Percentiles rank a stretch among this genome's conserved stretches.
phyloP scores from a whole-genome alignment of 2,113 vertebrate genomes.

The Xyrauchen texanus region DNA sequence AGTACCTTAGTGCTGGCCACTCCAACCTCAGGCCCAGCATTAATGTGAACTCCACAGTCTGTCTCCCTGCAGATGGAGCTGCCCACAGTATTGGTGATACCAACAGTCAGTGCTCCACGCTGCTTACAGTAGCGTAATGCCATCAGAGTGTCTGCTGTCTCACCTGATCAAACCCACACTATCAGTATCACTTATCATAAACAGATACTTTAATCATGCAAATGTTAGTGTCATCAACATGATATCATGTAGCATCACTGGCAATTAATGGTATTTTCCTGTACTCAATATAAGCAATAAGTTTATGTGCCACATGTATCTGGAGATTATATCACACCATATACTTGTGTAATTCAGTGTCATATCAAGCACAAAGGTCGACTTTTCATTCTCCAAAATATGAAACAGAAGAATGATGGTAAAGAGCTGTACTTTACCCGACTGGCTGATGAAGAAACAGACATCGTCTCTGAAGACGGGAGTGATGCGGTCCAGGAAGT shows the following conservation, averaged over 20 bases:
- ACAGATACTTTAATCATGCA: no score
- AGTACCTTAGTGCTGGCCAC: slow-evolving; percentile 96
- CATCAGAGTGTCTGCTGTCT: slow-evolving; percentile 94
- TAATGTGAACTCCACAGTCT: slow-evolving; percentile 92
- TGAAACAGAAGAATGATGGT: neutral
- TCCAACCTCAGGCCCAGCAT: slow-evolving; percentile 93
- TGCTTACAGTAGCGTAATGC: slow-evolving; percentile 90
- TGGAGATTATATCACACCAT: neutral
- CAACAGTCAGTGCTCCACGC: slow-evolving; percentile 86
- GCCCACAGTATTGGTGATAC: slow-evolving; percentile 93
- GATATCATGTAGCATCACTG: no score
- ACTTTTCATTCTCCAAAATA: neutral
- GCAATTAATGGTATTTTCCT: no score
- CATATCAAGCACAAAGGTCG: slow-evolving; percentile 2
- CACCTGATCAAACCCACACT: slow-evolving; percentile 74
- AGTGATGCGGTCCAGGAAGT: slow-evolving; percentile 93
- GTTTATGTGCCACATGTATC: neutral
- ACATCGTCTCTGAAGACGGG: slow-evolving; percentile 96
- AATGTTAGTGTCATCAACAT: no score
- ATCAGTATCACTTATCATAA: neutral
- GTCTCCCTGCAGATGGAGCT: slow-evolving; percentile 95
- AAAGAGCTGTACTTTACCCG: slow-evolving; percentile 73
- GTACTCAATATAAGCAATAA: no score
- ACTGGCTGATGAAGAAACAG: slow-evolving; percentile 97
- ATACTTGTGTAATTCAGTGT: neutral